Conservation (phyloP, 2,113 vertebrate genomes). For the Fukomys damarensis region DNA sequence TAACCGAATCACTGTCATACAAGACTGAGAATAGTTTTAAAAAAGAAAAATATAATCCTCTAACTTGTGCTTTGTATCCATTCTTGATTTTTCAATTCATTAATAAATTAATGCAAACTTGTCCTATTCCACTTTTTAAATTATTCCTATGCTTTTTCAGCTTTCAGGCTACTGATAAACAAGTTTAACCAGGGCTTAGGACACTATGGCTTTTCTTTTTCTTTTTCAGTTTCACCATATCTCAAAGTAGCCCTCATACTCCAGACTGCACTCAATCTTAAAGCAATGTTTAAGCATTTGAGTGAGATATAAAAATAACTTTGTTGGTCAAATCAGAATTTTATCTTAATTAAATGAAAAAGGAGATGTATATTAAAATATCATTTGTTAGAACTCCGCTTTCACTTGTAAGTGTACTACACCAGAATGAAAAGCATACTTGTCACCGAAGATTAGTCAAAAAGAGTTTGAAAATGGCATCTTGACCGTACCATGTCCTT, state of each 20-base stretch:
- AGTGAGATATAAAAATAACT: constrained; percentile 27
- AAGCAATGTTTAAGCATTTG: not conserved
- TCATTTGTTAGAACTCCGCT: not conserved
- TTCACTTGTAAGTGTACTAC: not conserved
- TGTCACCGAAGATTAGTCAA: not conserved
- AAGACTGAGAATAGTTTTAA: not conserved
- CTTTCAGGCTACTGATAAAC: not conserved
- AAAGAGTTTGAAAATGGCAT: not conserved
- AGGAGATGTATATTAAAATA: not conserved
- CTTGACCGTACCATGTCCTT: not conserved
- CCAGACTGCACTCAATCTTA: not conserved
- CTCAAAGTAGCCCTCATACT: not conserved
- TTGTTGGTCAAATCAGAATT: constrained; percentile 28
- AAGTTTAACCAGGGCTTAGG: not conserved
- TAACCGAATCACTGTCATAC: not conserved
- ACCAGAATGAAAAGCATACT: not conserved
- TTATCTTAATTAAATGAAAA: constrained; percentile 35
- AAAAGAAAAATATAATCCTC: not conserved
- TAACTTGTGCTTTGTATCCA: not conserved
- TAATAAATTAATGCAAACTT: not conserved
- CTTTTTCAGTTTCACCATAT: not conserved
- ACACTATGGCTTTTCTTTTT: not conserved
- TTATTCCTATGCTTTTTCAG: rapidly evolving
- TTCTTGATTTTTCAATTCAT: not conserved
- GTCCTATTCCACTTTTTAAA: not conserved